Evolutionary conservation across 2,113 vertebrate species (phyloP).

Genomic region (Speoplatyrhinus poulsoni): DNA sequence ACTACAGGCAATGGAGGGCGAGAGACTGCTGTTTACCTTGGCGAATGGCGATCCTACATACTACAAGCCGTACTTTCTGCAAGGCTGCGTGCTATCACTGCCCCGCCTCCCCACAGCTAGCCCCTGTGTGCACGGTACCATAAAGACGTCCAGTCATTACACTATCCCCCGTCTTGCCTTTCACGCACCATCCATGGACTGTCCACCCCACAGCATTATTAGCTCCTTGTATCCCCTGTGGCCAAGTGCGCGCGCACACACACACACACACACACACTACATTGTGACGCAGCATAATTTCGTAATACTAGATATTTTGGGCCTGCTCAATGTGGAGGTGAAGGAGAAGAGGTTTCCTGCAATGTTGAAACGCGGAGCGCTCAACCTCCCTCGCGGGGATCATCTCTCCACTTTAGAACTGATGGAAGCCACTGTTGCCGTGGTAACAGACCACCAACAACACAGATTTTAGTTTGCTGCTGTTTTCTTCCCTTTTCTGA

Average conservation of each 20-base stretch:
- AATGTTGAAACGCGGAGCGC: not conserved
- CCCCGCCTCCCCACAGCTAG: conserved; percentile 22
- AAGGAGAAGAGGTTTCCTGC: conserved; percentile 25
- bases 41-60: conserved; percentile 42
- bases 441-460: conserved; percentile 12
- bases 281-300: not conserved
- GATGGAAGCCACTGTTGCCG: conserved; percentile 45
- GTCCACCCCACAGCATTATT: conserved; percentile 29
- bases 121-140: conserved; percentile 1
- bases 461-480: conserved; percentile 9
- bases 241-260: conserved; percentile 39
- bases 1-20: conserved; percentile 41
- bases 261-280: conserved; percentile 24
- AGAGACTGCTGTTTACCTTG: conserved; percentile 39
- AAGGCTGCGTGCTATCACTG: conserved; percentile 9
- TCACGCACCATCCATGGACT: conserved; percentile 12
- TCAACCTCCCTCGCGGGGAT: conserved; percentile 16
- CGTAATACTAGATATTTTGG: conserved; percentile 4
- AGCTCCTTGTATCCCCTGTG: not conserved
- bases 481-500: conserved; percentile 26
- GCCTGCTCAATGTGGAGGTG: not conserved
- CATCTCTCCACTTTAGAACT: conserved; percentile 2
- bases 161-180: conserved; percentile 21
- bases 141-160: conserved; percentile 23
- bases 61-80: conserved; percentile 28